Conservation (phyloP, 2,113 vertebrate genomes). For the Chloebia gouldiae region DNA sequence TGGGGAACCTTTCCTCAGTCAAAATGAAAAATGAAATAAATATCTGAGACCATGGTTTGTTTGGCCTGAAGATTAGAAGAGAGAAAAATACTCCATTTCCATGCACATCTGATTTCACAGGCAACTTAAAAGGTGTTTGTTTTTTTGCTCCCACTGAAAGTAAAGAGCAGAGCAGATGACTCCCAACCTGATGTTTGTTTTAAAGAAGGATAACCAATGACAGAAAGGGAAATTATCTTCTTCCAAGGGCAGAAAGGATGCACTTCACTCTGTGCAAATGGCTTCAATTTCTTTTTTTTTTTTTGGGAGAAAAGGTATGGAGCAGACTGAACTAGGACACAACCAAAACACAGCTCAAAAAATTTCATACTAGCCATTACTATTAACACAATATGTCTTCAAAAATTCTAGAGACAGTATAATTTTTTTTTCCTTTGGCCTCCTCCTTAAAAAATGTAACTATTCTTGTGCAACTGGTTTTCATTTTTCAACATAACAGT, state of each 20-base stretch:
- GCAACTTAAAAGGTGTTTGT: rapidly evolving
- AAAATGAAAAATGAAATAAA: neutral
- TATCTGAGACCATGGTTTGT: rapidly evolving
- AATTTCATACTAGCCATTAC: neutral
- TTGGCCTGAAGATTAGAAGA: neutral
- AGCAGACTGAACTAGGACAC: neutral
- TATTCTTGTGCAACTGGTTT: neutral
- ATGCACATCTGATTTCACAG: neutral
- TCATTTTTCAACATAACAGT: neutral
- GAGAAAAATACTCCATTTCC: neutral
- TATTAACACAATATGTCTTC: neutral
- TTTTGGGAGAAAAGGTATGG: neutral
- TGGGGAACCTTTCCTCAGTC: neutral
- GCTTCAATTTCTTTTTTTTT: neutral
- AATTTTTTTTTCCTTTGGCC: neutral
- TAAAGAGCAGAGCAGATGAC: neutral
- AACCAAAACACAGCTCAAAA: neutral
- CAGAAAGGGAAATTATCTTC: neutral
- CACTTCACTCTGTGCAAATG: neutral
- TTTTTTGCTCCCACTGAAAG: neutral
- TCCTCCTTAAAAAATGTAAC: neutral
- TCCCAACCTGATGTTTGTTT: neutral
- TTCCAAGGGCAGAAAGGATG: neutral
- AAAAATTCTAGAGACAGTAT: neutral
- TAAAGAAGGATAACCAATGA: neutral